Percentiles rank a stretch among this genome's conserved stretches.
These are phyloP conservation scores for Colletes latitarsis DNA, from an alignment of 1,140 invertebrate genomes.

Conservation along the genomic window DNA sequence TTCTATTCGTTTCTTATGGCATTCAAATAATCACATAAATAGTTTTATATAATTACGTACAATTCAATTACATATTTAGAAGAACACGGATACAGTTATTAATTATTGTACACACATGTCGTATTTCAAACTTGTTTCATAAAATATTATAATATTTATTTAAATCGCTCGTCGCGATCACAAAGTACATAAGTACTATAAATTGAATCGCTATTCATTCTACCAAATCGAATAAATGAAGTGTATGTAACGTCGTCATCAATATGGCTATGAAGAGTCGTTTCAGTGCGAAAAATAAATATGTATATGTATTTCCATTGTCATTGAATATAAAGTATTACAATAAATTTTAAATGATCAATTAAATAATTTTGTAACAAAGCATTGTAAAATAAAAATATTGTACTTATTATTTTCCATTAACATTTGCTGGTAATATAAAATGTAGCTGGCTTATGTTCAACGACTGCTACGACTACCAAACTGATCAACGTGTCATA, in stretches of 20 bases:
- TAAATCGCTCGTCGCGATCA: too few species aligned
- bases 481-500: not conserved
- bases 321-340: not conserved
- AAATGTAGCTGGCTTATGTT: not conserved
- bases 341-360: not conserved
- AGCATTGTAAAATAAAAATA: not conserved
- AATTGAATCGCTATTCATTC: too few species aligned
- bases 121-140: not conserved
- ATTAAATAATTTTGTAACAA: not conserved
- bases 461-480: not conserved
- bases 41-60: too few species aligned
- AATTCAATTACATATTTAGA: too few species aligned
- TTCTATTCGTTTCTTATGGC: too few species aligned
- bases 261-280: constrained; percentile 6
- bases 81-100: too few species aligned
- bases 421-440: not conserved
- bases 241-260: not conserved
- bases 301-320: not conserved
- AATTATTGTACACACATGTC: not conserved
- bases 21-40: too few species aligned
- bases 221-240: too few species aligned
- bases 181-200: too few species aligned
- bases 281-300: constrained; percentile 6
- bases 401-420: not conserved
- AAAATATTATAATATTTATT: not conserved